Evolutionary conservation across 1,140 invertebrate genomes (phyloP).

Genomic region (Harlomillsia oculata): DNA sequence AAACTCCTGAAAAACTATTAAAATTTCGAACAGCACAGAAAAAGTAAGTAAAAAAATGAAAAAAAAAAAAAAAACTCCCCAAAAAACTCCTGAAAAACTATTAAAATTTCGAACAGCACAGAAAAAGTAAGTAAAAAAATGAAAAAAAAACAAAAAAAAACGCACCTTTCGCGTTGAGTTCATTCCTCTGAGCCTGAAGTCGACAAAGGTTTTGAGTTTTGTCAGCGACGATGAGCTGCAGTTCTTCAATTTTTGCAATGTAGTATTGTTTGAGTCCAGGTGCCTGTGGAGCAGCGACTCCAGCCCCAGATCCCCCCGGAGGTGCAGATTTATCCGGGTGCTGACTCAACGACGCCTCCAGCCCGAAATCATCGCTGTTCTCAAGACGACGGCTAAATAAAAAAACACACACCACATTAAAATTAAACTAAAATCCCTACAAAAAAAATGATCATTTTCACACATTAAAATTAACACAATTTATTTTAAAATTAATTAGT

Average conservation of each 20-base stretch:
- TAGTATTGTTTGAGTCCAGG: conserved; percentile 84
- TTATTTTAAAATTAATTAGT: not conserved
- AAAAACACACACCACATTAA: not conserved
- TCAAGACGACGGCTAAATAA: not conserved
- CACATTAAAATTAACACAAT: not conserved
- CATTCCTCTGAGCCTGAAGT: conserved; percentile 97
- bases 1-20: too few species aligned
- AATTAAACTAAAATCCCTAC: too few species aligned
- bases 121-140: too few species aligned
- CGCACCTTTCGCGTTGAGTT: conserved; percentile 98
- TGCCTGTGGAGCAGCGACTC: too few species aligned
- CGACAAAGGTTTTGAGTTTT: conserved; percentile 95
- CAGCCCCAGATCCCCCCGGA: conserved; percentile 12
- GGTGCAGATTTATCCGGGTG: conserved; percentile 5
- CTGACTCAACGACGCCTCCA: not conserved
- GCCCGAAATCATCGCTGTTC: conserved; percentile 1
- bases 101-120: too few species aligned
- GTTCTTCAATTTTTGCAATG: conserved; percentile 92
- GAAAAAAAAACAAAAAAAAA: too few species aligned
- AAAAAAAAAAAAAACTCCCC: too few species aligned
- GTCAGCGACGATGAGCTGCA: conserved; percentile 89
- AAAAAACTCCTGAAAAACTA: too few species aligned
- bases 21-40: too few species aligned
- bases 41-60: too few species aligned
- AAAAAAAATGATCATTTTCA: too few species aligned